A percentile compares a stretch with the other conserved stretches of the same genome.
Conservation (phyloP, 2,113 vertebrate species). For the Dipodomys spectabilis region DNA sequence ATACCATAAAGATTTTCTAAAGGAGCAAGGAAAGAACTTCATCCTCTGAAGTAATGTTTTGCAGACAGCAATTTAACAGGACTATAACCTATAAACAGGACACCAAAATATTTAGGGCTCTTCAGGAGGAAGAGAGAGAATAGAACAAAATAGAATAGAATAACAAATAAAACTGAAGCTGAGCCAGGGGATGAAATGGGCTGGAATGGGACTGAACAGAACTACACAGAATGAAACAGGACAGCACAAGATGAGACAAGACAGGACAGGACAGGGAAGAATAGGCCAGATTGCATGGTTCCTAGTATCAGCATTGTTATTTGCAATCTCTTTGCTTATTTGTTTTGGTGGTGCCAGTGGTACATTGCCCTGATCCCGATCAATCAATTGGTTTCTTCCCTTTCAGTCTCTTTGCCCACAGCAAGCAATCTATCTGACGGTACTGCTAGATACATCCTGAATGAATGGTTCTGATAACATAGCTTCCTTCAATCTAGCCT, state of each 20-base stretch:
- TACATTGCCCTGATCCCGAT: background rate
- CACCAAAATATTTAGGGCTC: background rate
- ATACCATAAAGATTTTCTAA: slow-evolving; percentile 18
- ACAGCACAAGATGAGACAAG: background rate
- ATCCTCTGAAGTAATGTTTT: background rate
- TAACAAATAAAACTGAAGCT: too few relatives aligned
- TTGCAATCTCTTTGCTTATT: background rate
- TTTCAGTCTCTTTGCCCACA: background rate
- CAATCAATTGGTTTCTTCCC: background rate
- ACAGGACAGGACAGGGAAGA: background rate
- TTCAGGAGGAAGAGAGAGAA: background rate
- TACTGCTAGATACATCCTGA: background rate
- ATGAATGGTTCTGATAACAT: background rate
- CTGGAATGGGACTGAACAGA: too few relatives aligned
- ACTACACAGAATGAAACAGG: background rate
- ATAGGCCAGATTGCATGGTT: background rate
- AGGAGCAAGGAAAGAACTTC: background rate
- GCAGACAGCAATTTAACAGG: background rate
- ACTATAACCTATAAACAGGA: background rate
- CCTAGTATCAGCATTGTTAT: background rate
- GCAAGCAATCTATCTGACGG: background rate
- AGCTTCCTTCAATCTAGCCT: background rate
- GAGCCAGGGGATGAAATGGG: background rate
- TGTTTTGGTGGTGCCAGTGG: background rate
- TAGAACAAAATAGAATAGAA: background rate